phyloP scores from a whole-genome alignment of 2,797 vertebrate species.

The Epinephelus coioides region DNA sequence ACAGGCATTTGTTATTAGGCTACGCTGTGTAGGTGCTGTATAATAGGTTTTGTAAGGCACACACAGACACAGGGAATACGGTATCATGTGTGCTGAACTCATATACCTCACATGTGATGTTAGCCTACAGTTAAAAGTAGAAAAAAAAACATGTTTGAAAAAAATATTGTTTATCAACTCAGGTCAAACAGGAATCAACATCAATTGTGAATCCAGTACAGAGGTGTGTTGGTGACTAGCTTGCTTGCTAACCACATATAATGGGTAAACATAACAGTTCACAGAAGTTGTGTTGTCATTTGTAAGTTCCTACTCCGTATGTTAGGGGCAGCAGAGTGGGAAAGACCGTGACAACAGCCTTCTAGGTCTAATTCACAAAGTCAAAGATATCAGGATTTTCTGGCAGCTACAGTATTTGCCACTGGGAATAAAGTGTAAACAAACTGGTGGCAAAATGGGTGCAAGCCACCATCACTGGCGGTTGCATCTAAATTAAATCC shows the following conservation, averaged over 20 bases:
- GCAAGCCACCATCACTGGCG: neutral
- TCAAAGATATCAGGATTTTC: neutral
- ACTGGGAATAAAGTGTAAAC: neutral
- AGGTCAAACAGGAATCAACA: slow-evolving; percentile 10
- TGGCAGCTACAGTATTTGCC: neutral
- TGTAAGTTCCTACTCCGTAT: no score
- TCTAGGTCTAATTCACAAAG: neutral
- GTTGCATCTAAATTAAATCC: slow-evolving; percentile 4
- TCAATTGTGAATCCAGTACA: neutral
- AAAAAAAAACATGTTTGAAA: neutral
- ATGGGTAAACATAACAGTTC: neutral
- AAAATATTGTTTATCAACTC: neutral
- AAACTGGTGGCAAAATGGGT: neutral
- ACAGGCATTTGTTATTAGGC: slow-evolving; percentile 44
- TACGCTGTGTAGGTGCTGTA: slow-evolving; percentile 46
- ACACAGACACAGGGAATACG: slow-evolving; percentile 63
- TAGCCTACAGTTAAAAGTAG: neutral
- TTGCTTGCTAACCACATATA: neutral
- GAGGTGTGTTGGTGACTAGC: neutral
- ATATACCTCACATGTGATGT: slow-evolving; percentile 19
- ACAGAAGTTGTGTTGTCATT: neutral
- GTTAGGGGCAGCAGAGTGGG: neutral
- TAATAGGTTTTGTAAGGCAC: slow-evolving; percentile 59
- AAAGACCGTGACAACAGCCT: neutral
- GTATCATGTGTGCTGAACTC: slow-evolving; percentile 47